A percentile compares a stretch with the other conserved stretches of the same genome.
Conservation (phyloP, 2,797 vertebrate genomes). For the Siniperca scherzeri region DNA sequence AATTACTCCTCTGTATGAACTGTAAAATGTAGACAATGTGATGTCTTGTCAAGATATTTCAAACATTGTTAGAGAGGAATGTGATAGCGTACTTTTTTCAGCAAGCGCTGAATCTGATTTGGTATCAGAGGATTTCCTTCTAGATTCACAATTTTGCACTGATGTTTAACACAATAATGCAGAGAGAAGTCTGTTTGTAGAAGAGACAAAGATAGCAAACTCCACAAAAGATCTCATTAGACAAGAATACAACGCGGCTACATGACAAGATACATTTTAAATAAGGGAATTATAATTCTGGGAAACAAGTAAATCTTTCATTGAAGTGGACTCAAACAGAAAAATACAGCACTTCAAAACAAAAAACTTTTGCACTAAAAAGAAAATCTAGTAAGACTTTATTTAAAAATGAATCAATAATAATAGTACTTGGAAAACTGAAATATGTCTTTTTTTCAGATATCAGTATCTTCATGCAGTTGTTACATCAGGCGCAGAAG, state of each 20-base stretch:
- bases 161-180: constrained; percentile 1
- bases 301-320: neutral
- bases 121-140: neutral
- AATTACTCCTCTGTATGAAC: neutral
- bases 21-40: neutral
- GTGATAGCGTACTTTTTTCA: neutral
- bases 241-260: neutral
- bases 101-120: neutral
- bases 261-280: neutral
- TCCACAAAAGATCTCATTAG: neutral
- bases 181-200: neutral
- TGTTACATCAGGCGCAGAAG: neutral
- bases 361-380: neutral
- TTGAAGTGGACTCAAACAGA: neutral
- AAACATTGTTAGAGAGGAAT: neutral
- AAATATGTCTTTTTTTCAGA: neutral
- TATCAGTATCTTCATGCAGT: neutral
- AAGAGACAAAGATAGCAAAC: neutral
- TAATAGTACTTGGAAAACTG: neutral
- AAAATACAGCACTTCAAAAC: neutral
- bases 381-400: neutral
- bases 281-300: neutral
- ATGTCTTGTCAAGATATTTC: neutral
- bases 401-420: neutral
- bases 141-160: neutral